Base-by-base conservation (phyloP, 2,888 invertebrate species). In the Apamea crenata region DNA sequence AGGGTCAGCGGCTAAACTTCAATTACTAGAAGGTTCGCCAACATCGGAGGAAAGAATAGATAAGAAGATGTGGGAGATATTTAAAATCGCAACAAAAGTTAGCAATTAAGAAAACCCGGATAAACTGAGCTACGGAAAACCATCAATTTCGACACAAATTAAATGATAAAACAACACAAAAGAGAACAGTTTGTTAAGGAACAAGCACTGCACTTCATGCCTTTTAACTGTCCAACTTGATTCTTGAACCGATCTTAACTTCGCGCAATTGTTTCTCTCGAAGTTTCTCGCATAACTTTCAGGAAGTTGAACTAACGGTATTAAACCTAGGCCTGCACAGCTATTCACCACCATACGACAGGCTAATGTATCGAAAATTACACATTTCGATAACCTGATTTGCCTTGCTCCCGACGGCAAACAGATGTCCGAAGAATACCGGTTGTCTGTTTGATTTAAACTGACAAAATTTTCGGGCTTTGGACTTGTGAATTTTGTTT, bases 171-270 rank as follows among this genome's bases (percentile, higher is more conserved):
- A 66, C 16, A 44, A 5, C 40, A 25, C 36, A 14, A 73, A 77
- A 67, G 32, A 53, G 25, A 67, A 59, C 32, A 77, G 47, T 71
- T 50, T 53, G 21, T 32, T 50, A 47, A 53, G 18, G 61, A 78
- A 47, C 56, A 36, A 71, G 47, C 59, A 16, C 50, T 66, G 61
- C 56, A 71, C 53, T 83, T 44, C 12, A n/a, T 56, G 78, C 72
- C 74, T 75, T 86, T 61, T 69, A 78, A 84, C 71, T 70, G 72
- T 87, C 59, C 59, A 67, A 79, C 59, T 71, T 69, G 53, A 80
- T 73, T 75, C 67, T 76, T 74, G 65, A 63, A 70, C 50, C 50
- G 74, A 59, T 70, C 32, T 67, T 50, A 74, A 74, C 77, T 74
- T 76, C 10, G n/a, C 78, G 25, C 36, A 47, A 63, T 69, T 80